Percentiles rank a stretch among this genome's conserved stretches.
Evolutionary conservation across 2,113 vertebrate genomes (phyloP).

Genomic region (Garra rufa): DNA sequence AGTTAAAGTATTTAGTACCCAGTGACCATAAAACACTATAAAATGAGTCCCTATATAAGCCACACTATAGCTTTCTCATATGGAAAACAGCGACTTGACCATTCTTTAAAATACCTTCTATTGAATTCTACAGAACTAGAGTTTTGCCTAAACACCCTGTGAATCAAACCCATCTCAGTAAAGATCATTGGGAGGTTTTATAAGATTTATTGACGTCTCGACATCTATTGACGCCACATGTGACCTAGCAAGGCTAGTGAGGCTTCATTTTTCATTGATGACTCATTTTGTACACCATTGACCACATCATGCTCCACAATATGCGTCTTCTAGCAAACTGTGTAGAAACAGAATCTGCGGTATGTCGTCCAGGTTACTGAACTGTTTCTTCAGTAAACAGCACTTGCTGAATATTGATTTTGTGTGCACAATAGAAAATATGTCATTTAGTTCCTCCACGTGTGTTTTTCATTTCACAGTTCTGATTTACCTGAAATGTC

Average conservation of each 20-base stretch:
- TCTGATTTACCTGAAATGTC: slow-evolving; percentile 16
- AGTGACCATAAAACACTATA: background rate
- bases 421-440: slow-evolving; percentile 1
- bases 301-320: background rate
- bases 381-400: slow-evolving; percentile 26
- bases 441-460: slow-evolving; percentile 17
- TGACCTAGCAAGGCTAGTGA: slow-evolving; percentile 3
- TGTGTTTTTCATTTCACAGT: slow-evolving; percentile 21
- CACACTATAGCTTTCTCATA: background rate
- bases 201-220: background rate
- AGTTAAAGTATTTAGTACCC: background rate
- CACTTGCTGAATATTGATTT: slow-evolving; percentile 29
- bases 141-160: background rate
- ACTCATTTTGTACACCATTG: background rate
- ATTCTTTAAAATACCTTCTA: background rate
- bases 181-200: background rate
- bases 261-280: background rate
- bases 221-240: background rate
- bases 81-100: background rate
- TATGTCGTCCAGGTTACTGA: background rate
- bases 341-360: background rate
- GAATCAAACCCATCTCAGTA: background rate
- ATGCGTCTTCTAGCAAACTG: background rate
- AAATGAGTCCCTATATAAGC: background rate
- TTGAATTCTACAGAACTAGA: background rate